A percentile compares a stretch with the other conserved stretches of the same genome.
These are phyloP conservation scores for Yasuhikotakia modesta DNA, from an alignment of 2,797 vertebrate species.

Conservation along the genomic window DNA sequence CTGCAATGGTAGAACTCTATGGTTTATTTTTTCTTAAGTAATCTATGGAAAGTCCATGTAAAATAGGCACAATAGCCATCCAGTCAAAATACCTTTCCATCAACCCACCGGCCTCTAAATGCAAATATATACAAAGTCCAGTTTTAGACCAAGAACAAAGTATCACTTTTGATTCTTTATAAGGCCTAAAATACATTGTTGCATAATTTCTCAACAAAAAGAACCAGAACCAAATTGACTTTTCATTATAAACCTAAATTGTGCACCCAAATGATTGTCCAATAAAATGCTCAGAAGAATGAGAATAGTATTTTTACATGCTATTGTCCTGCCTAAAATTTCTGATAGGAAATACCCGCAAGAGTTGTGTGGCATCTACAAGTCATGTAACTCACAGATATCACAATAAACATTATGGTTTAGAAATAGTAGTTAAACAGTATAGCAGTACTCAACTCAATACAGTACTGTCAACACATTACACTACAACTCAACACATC, in stretches of 20 bases:
- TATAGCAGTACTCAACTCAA: neutral
- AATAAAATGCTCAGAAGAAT: too few species aligned
- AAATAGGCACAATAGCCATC: neutral
- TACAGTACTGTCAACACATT: too few species aligned
- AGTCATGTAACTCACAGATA: neutral
- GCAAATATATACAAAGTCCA: neutral
- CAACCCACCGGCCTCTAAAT: neutral
- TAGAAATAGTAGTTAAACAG: neutral
- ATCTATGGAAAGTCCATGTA: neutral
- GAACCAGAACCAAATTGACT: neutral
- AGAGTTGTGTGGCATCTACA: neutral
- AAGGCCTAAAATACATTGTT: too few species aligned
- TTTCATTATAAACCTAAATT: neutral
- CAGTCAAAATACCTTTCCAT: neutral
- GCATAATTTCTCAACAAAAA: neutral
- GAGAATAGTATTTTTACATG: too few species aligned
- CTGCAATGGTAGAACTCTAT: neutral
- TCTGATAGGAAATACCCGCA: too few species aligned
- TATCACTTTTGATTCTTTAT: too few species aligned
- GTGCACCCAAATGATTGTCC: too few species aligned
- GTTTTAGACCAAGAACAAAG: neutral
- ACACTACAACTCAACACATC: neutral
- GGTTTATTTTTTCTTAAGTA: neutral
- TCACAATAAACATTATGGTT: neutral
- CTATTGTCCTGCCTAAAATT: too few species aligned